Percentiles rank a stretch among this genome's conserved stretches.
Conservation (phyloP, 2,113 vertebrate genomes). For the Cyanocitta stelleri region DNA sequence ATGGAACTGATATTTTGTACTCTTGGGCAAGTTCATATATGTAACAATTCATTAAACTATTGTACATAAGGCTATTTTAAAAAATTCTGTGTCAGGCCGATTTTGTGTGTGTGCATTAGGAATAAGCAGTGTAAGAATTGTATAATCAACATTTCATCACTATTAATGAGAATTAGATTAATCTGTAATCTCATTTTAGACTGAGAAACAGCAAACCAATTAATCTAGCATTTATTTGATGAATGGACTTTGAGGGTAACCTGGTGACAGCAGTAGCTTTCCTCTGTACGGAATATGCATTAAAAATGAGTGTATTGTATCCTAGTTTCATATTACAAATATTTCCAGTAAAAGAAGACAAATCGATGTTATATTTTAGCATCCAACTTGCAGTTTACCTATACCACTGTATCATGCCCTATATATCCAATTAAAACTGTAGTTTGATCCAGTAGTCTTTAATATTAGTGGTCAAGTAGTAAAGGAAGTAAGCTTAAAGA, state of each 20-base stretch:
- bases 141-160: conserved; percentile 4
- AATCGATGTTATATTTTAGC: conserved; percentile 77
- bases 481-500: conserved; percentile 74
- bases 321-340: conserved; percentile 68
- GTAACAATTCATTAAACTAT: neutral
- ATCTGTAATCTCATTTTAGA: conserved; percentile 36
- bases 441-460: conserved; percentile 76
- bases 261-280: conserved; percentile 46
- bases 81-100: neutral
- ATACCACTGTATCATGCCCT: conserved; percentile 70
- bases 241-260: conserved; percentile 36
- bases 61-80: neutral
- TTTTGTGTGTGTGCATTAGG: neutral
- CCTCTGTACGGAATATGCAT: conserved; percentile 43
- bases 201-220: conserved; percentile 52
- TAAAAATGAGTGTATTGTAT: conserved; percentile 70
- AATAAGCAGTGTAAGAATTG: neutral
- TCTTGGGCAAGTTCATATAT: neutral
- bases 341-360: conserved; percentile 80
- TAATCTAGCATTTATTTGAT: conserved; percentile 61
- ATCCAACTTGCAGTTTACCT: conserved; percentile 68
- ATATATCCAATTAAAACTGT: conserved; percentile 74
- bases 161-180: conserved; percentile 43
- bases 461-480: conserved; percentile 81
- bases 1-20: neutral